These are phyloP conservation scores for Bimastos eiseni DNA, from an alignment of 2,888 invertebrate genomes.

Conservation along the genomic window DNA sequence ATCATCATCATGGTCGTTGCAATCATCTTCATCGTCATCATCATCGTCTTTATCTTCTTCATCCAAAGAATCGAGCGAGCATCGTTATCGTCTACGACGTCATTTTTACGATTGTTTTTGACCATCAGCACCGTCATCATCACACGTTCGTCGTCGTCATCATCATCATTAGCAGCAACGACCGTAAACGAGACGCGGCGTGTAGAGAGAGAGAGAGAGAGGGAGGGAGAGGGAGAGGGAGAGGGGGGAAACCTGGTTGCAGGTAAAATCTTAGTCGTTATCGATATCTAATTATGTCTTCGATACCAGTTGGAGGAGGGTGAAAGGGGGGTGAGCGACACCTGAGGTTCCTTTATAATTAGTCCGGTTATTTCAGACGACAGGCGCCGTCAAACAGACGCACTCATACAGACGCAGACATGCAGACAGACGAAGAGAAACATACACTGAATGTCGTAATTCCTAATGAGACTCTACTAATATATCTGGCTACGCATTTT, in stretches of 20 bases:
- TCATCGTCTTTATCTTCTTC: background rate
- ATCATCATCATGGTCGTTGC: background rate
- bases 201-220: no score
- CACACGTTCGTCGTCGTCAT: background rate
- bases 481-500: background rate
- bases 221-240: background rate
- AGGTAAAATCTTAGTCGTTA: background rate
- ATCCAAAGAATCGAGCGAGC: background rate
- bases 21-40: background rate
- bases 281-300: slow-evolving; percentile 5
- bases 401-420: background rate
- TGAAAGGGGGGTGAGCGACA: background rate
- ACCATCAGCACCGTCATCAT: background rate
- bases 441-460: background rate
- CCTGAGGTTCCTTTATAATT: slow-evolving; percentile 6
- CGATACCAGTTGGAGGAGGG: background rate
- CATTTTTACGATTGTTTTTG: background rate
- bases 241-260: background rate
- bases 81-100: background rate
- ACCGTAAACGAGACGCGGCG: background rate
- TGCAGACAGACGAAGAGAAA: background rate
- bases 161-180: slow-evolving; percentile 4
- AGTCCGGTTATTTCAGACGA: slow-evolving; percentile 13
- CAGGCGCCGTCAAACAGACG: background rate
- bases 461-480: background rate